These are phyloP conservation scores for Elephantulus edwardii DNA, from an alignment of 2,113 vertebrate species.

Conservation along the genomic window DNA sequence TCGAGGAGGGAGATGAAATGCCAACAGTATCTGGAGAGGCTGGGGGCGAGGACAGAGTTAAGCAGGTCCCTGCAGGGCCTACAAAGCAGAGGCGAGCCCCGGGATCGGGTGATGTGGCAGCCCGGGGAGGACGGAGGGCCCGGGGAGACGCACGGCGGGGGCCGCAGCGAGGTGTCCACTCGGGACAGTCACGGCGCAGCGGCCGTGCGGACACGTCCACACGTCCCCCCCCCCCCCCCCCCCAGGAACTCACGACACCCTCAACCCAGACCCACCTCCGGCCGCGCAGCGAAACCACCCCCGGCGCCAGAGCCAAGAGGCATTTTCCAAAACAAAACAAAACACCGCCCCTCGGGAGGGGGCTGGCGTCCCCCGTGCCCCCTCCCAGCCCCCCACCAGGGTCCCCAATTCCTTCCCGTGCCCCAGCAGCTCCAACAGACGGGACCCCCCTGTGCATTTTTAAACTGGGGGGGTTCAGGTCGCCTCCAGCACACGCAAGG, in stretches of 20 bases:
- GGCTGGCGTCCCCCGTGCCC: background rate
- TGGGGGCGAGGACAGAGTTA: constrained; percentile 42
- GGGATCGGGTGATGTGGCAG: constrained; percentile 59
- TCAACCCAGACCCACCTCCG: background rate
- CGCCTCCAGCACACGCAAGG: background rate
- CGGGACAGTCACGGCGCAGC: background rate
- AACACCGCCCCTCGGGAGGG: background rate
- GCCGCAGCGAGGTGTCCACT: constrained; percentile 26
- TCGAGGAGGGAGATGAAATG: constrained; percentile 27
- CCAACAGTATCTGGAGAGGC: constrained; percentile 20
- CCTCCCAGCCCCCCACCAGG: background rate
- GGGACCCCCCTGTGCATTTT: background rate
- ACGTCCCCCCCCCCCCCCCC: background rate
- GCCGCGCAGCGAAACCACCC: background rate
- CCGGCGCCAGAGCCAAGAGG: background rate
- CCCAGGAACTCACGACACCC: background rate
- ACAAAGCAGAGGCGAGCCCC: constrained; percentile 41
- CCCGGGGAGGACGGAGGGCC: background rate
- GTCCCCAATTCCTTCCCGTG: too few species aligned
- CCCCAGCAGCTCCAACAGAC: too few species aligned
- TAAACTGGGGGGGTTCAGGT: background rate
- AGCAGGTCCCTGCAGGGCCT: constrained; percentile 62
- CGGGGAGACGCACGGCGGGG: background rate
- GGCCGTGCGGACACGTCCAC: too few species aligned
- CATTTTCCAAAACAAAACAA: background rate